Conservation (phyloP, 2,113 vertebrate species). For the Crocuta crocuta region DNA sequence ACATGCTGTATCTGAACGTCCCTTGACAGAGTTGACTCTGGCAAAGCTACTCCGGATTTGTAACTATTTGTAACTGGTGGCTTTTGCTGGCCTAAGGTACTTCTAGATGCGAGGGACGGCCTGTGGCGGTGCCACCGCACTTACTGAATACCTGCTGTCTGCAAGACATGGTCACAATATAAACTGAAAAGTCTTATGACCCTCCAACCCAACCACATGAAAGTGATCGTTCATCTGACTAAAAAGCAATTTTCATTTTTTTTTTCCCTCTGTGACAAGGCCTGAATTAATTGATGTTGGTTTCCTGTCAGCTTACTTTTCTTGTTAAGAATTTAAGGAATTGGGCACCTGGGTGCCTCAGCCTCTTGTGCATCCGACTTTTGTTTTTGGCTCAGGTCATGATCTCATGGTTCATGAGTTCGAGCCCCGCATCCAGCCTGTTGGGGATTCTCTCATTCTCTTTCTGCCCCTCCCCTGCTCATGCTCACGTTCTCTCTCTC, state of each 20-base stretch:
- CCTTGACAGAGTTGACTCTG: neutral
- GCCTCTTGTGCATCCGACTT: no score
- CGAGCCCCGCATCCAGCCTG: no score
- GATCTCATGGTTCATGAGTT: no score
- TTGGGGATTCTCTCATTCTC: no score
- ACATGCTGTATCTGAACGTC: neutral
- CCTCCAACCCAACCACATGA: neutral
- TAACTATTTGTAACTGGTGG: neutral
- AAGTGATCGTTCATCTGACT: slow-evolving; percentile 39
- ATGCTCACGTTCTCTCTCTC: no score
- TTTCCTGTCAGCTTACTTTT: slow-evolving; percentile 50
- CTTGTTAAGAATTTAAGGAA: slow-evolving; percentile 55
- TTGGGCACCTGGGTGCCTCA: no score
- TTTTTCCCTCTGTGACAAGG: slow-evolving; percentile 55
- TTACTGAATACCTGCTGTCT: neutral
- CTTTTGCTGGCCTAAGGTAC: neutral
- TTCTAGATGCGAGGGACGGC: neutral
- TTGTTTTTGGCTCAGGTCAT: no score
- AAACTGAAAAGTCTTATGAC: neutral
- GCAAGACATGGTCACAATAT: neutral
- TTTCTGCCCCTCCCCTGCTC: no score
- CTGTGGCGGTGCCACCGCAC: neutral
- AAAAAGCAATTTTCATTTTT: slow-evolving; percentile 53
- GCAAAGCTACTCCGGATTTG: neutral
- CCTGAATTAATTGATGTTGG: slow-evolving; percentile 49